Conservation (phyloP, 1,140 invertebrate genomes). For the Stegodyphus mimosarum region DNA sequence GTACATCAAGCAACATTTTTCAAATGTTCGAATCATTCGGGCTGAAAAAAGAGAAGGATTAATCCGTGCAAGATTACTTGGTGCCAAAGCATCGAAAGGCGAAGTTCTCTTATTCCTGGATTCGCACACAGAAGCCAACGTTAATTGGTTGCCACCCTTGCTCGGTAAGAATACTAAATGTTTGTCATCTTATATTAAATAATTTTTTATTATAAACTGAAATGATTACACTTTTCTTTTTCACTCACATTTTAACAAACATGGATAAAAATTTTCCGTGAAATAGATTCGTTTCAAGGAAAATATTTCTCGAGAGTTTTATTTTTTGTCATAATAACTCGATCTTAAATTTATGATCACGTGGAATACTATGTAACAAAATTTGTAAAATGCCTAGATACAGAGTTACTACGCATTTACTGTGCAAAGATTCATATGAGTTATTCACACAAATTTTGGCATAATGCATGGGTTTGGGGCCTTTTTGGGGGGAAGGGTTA, state of each 20-base stretch:
- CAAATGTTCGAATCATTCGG: conserved; percentile 76
- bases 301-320: too few species aligned
- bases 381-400: too few species aligned
- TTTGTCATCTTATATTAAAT: neutral
- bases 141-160: conserved; percentile 94
- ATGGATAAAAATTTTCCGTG: too few species aligned
- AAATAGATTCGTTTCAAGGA: too few species aligned
- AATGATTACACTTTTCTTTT: neutral
- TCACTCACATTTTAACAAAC: neutral
- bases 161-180: conserved; percentile 68
- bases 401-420: too few species aligned
- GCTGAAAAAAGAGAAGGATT: conserved; percentile 89
- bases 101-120: conserved; percentile 96
- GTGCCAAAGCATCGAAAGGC: conserved; percentile 89
- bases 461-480: too few species aligned
- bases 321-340: too few species aligned
- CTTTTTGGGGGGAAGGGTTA: too few species aligned
- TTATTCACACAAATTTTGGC: too few species aligned
- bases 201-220: neutral
- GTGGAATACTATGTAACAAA: too few species aligned
- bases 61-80: conserved; percentile 90
- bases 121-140: conserved; percentile 89
- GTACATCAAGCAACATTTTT: conserved; percentile 75
- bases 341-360: too few species aligned
- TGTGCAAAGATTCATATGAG: too few species aligned